phyloP scores from a whole-genome alignment of 2,888 invertebrate species.

The Dicycla oo region DNA sequence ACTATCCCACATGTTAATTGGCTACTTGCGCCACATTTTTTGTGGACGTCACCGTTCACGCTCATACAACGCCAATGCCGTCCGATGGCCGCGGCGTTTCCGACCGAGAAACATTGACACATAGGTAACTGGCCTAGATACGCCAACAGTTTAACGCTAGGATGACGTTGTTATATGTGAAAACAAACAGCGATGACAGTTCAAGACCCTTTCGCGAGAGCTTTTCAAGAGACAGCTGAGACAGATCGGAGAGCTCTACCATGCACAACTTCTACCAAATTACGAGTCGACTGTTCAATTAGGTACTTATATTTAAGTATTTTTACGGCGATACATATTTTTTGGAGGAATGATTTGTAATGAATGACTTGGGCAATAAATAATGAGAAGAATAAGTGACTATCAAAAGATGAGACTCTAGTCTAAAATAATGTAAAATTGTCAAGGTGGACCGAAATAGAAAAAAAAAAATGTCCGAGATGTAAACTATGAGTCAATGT shows the following conservation, averaged over 20 bases:
- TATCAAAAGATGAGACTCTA: conserved; percentile 60
- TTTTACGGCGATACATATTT: neutral
- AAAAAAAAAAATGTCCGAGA: conserved; percentile 71
- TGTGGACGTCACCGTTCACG: conserved; percentile 84
- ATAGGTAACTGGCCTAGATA: conserved; percentile 84
- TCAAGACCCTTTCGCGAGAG: conserved; percentile 63
- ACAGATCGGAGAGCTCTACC: conserved; percentile 3
- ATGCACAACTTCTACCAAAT: conserved; percentile 9
- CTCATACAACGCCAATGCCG: conserved; percentile 84
- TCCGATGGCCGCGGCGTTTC: conserved; percentile 77
- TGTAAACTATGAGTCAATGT: conserved; percentile 75
- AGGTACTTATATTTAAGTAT: neutral
- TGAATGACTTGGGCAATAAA: conserved; percentile 24
- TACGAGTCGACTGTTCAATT: neutral
- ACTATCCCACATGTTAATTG: conserved; percentile 87
- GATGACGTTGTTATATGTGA: conserved; percentile 69
- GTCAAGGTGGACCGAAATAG: conserved; percentile 75
- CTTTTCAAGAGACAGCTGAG: conserved; percentile 29
- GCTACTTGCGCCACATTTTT: conserved; percentile 87
- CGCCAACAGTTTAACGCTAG: conserved; percentile 76
- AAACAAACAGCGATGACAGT: conserved; percentile 73
- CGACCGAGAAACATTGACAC: conserved; percentile 89
- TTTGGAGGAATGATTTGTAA: conserved; percentile 7
- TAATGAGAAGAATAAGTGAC: conserved; percentile 40
- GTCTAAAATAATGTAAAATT: conserved; percentile 66